Percentiles rank a stretch among this genome's conserved stretches.
These are phyloP conservation scores for Phylloscopus whistleri DNA, from an alignment of 2,113 vertebrate species.

Conservation along the genomic window DNA sequence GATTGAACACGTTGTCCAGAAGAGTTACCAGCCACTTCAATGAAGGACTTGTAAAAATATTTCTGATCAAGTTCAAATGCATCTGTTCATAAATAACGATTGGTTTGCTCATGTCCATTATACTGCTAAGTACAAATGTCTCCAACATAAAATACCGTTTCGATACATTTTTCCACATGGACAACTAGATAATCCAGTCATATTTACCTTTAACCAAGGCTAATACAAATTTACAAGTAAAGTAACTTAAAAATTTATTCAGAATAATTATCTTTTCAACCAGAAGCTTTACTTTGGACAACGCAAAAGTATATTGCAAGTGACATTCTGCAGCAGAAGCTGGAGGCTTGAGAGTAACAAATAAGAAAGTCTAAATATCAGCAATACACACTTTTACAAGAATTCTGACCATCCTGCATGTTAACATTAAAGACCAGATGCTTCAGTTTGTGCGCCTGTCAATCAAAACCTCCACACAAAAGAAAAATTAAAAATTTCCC, in stretches of 20 bases:
- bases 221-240: constrained; percentile 68
- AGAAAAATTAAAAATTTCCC: constrained; percentile 25
- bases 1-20: constrained; percentile 65
- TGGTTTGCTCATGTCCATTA: constrained; percentile 26
- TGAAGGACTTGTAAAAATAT: constrained; percentile 53
- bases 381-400: constrained; percentile 42
- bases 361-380: constrained; percentile 35
- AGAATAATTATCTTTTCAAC: constrained; percentile 58
- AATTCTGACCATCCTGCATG: constrained; percentile 48
- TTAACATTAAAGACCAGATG: constrained; percentile 57
- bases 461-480: constrained; percentile 54
- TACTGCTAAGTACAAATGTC: constrained; percentile 61
- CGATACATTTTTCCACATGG: constrained; percentile 36
- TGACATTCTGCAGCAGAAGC: constrained; percentile 62
- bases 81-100: constrained; percentile 71
- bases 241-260: constrained; percentile 61
- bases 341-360: constrained; percentile 46
- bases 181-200: constrained; percentile 34
- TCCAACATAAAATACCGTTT: constrained; percentile 69
- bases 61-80: constrained; percentile 62
- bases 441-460: constrained; percentile 42
- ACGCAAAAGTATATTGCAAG: constrained; percentile 40
- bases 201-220: constrained; percentile 46
- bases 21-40: constrained; percentile 60
- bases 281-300: constrained; percentile 59